Evolutionary conservation across 1,140 invertebrate species (phyloP), one percentile per base, ranked within the genome.

Genomic region (Paraescarpia echinospica): DNA sequence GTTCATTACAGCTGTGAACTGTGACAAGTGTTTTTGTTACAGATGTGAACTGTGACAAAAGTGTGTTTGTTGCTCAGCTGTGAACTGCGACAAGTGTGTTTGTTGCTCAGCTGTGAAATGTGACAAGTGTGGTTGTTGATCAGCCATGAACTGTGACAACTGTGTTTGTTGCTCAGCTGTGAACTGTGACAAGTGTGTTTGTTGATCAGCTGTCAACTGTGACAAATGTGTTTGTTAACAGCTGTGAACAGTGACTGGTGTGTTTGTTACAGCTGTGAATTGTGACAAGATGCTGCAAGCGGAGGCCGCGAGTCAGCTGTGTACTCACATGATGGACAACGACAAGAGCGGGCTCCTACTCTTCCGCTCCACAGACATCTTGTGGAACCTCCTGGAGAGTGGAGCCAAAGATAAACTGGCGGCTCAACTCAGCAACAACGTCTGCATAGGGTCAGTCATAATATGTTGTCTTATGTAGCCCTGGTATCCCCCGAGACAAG

Each of bases 331-430:
- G 91, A 95, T 95, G 93, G 95, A 96, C 89, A 91, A 94, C 89
- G 96, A 96, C 92, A 94, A 94, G 8, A 94, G 93, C 89, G 95
- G 95, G 59, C 95, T 96, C 92, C 93, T 96, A 14, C 91, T 96
- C 93, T 96, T 96, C 93, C 94, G 95, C 34, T 96, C 95, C 33
- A 94, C 95, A 22, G 95, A 96, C 51, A 95, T 96, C 51, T 91
- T 96, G 18, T 96, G 96, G 96, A 96, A 96, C 92, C 93, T 96
- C 35, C 92, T 96, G 91, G 95, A 96, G 93, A 94, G 95, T 93
- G 96, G 95, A 34, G 94, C 95, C 89, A 93, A 93, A 31, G 93
- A 94, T 12, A 88, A 93, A 31, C 91, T 96, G 4, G 93, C 95
- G 12, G 91, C 94, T 48, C 96, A 96, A 92, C 94, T 96, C 1